Evolutionary conservation across 1,140 invertebrate species (phyloP).

Genomic region (Drosophila bipectinata): DNA sequence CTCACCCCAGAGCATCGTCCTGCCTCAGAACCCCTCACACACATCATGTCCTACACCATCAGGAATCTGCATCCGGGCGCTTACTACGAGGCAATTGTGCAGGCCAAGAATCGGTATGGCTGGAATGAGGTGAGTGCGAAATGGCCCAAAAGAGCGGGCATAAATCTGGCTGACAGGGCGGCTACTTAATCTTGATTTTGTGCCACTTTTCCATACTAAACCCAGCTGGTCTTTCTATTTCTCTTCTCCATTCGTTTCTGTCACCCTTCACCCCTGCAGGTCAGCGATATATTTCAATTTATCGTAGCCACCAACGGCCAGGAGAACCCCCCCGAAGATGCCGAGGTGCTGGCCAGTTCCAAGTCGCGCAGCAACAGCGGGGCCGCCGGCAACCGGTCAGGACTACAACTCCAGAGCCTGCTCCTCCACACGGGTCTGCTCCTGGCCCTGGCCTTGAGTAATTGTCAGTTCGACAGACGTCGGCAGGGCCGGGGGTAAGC

Average conservation of each 20-base stretch:
- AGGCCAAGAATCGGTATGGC: slow-evolving; percentile 89
- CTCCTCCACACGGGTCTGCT: slow-evolving; percentile 50
- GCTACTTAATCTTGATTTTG: slow-evolving; percentile 64
- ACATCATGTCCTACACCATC: slow-evolving; percentile 86
- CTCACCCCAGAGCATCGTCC: slow-evolving; percentile 82
- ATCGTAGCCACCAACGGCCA: slow-evolving; percentile 84
- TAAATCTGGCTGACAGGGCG: slow-evolving; percentile 49
- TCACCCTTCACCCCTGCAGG: slow-evolving; percentile 74
- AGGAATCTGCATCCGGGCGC: slow-evolving; percentile 86
- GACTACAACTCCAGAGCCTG: slow-evolving; percentile 37
- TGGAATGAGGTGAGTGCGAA: slow-evolving; percentile 87
- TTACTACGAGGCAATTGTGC: slow-evolving; percentile 89
- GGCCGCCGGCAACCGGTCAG: slow-evolving; percentile 40
- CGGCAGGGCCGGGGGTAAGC: slow-evolving; percentile 70
- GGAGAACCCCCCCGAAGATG: slow-evolving; percentile 79
- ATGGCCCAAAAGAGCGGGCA: slow-evolving; percentile 26
- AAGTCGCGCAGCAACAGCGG: slow-evolving; percentile 79
- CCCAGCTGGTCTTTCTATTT: slow-evolving; percentile 6
- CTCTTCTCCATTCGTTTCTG: slow-evolving; percentile 4
- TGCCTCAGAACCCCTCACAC: slow-evolving; percentile 84
- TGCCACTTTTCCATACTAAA: slow-evolving; percentile 43
- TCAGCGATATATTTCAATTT: slow-evolving; percentile 88
- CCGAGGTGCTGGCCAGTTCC: slow-evolving; percentile 82
- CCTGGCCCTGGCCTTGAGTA: slow-evolving; percentile 57
- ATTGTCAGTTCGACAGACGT: slow-evolving; percentile 60